These are phyloP conservation scores for Nephrotoma flavescens DNA, from an alignment of 2,888 invertebrate genomes.

Conservation along the genomic window DNA sequence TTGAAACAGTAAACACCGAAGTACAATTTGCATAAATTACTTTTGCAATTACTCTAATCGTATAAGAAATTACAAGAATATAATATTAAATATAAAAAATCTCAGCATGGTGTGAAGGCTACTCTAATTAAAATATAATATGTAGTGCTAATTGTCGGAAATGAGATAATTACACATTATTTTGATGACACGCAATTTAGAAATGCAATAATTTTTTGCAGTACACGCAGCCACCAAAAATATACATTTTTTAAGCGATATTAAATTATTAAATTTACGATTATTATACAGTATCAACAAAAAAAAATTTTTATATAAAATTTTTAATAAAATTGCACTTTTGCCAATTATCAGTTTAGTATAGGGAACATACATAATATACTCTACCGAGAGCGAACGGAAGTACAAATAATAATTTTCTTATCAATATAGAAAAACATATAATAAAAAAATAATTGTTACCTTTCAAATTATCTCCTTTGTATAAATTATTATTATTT, in stretches of 20 bases:
- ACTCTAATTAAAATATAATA: background rate
- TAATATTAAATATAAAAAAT: background rate
- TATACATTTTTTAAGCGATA: background rate
- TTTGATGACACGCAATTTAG: background rate
- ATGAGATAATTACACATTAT: background rate
- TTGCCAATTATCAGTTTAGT: background rate
- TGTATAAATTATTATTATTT: constrained; percentile 2
- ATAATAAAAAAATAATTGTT: background rate
- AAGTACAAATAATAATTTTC: background rate
- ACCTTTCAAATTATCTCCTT: constrained; percentile 4
- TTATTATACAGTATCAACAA: background rate
- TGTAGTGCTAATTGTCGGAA: background rate
- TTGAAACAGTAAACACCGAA: background rate
- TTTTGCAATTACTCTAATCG: background rate
- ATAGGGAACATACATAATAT: background rate
- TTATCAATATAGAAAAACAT: background rate
- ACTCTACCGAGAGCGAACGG: background rate
- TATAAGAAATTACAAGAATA: background rate
- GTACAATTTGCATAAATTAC: background rate
- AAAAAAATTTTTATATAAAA: background rate
- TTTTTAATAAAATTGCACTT: background rate
- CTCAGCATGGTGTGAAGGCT: background rate
- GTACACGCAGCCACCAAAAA: background rate
- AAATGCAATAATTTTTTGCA: background rate
- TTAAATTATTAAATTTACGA: background rate